These are phyloP conservation scores for Orthosia cruda DNA, from an alignment of 2,888 invertebrate species.

Conservation along the genomic window DNA sequence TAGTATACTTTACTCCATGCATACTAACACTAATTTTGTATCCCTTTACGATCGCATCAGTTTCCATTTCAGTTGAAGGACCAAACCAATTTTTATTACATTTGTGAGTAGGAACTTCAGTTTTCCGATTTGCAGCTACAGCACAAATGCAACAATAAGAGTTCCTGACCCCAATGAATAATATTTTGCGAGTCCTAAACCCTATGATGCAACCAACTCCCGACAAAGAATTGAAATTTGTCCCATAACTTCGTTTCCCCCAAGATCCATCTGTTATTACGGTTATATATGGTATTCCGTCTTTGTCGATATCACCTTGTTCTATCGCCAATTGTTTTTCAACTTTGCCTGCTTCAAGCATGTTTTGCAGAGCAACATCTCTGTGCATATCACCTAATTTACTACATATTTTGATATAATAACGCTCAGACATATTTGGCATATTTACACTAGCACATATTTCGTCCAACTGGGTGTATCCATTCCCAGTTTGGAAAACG, in stretches of 20 bases:
- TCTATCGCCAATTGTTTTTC: constrained; percentile 4
- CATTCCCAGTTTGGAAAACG: constrained; percentile 7
- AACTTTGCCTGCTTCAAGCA: constrained; percentile 9
- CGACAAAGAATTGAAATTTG: constrained; percentile 7
- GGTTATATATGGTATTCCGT: constrained; percentile 3
- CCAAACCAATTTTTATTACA: constrained; percentile 8
- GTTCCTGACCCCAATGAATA: constrained; percentile 1
- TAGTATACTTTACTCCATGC: neutral
- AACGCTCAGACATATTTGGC: constrained; percentile 8
- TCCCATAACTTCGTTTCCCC: constrained; percentile 3
- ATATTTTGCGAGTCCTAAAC: neutral
- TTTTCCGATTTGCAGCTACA: constrained; percentile 3
- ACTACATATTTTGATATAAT: constrained; percentile 11
- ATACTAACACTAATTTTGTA: neutral
- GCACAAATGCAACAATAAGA: constrained; percentile 10
- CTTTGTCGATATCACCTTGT: neutral
- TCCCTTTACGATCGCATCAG: neutral
- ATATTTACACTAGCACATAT: constrained; percentile 7
- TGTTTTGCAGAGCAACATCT: constrained; percentile 3
- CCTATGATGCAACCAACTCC: constrained; percentile 6
- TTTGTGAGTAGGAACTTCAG: constrained; percentile 4
- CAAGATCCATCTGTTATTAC: constrained; percentile 9
- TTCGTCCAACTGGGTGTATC: constrained; percentile 1
- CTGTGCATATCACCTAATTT: neutral
- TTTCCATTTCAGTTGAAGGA: constrained; percentile 6